Conservation (phyloP, 2,888 invertebrate genomes). For the Boloria selene region DNA sequence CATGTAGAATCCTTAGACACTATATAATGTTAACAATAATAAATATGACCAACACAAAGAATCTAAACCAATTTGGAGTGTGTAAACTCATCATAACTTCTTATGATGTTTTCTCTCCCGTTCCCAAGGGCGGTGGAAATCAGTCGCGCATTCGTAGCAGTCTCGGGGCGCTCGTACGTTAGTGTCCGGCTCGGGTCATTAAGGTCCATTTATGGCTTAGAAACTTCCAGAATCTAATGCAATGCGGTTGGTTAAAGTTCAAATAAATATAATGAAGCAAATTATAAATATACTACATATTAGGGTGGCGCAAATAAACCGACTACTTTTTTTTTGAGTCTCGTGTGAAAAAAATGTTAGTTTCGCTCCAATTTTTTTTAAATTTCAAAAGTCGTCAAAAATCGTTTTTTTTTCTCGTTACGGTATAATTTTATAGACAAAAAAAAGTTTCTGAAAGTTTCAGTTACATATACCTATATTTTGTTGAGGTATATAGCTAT, state of each 20-base stretch:
- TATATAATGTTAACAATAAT: slow-evolving; percentile 4
- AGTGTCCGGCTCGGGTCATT: slow-evolving; percentile 66
- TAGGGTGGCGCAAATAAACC: too few species aligned
- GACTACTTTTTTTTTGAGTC: too few species aligned
- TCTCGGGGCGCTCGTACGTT: slow-evolving; percentile 54
- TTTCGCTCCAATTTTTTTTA: too few species aligned
- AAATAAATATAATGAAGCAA: slow-evolving; percentile 5
- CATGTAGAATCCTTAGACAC: not conserved
- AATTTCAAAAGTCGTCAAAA: too few species aligned
- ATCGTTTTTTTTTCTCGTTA: too few species aligned
- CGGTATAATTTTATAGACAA: too few species aligned
- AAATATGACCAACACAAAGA: slow-evolving; percentile 19
- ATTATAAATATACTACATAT: not conserved
- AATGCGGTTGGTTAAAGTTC: slow-evolving; percentile 14
- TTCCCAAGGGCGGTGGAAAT: slow-evolving; percentile 61
- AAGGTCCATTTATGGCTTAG: slow-evolving; percentile 62
- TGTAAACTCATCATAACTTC: slow-evolving; percentile 54
- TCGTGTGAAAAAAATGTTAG: too few species aligned
- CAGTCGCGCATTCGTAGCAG: slow-evolving; percentile 56
- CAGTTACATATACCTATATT: too few species aligned
- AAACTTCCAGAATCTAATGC: slow-evolving; percentile 34
- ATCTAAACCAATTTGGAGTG: slow-evolving; percentile 31
- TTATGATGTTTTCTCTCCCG: slow-evolving; percentile 49
- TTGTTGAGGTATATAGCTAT: not conserved
- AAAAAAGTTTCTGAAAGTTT: too few species aligned